Percentiles rank a stretch among this genome's conserved stretches.
Evolutionary conservation across 2,888 invertebrate species (phyloP).

Genomic region (Ethmia dodecea): DNA sequence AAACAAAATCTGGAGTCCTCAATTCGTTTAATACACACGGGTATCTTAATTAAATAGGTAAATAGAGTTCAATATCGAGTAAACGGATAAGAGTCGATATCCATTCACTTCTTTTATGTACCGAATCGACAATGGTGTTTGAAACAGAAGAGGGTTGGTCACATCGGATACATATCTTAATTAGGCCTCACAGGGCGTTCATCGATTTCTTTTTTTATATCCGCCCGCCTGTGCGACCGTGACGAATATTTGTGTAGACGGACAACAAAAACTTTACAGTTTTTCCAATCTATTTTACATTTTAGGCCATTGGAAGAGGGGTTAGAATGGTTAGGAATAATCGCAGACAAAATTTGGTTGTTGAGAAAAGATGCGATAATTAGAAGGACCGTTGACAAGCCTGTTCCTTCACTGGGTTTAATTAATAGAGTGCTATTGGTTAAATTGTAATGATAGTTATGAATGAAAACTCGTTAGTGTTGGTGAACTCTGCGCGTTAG

Average conservation of each 20-base stretch:
- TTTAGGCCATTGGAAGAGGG: constrained; percentile 3
- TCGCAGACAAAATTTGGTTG: constrained; percentile 15
- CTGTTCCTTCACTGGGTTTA: constrained; percentile 21
- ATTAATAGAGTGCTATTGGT: constrained; percentile 25
- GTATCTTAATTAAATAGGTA: constrained; percentile 5
- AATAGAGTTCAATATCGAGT: constrained; percentile 7
- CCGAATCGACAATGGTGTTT: constrained; percentile 53
- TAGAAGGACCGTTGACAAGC: constrained; percentile 45
- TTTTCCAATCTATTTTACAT: background rate
- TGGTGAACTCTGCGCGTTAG: constrained; percentile 1
- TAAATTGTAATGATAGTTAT: constrained; percentile 25
- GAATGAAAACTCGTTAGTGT: constrained; percentile 31
- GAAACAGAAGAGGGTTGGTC: constrained; percentile 59
- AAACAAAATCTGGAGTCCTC: background rate
- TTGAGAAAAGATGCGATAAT: constrained; percentile 37
- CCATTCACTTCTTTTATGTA: constrained; percentile 20
- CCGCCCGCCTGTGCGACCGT: constrained; percentile 46
- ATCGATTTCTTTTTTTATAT: constrained; percentile 48
- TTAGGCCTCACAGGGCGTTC: constrained; percentile 73
- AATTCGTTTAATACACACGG: too few relatives aligned
- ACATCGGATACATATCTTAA: constrained; percentile 74
- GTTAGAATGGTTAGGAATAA: background rate
- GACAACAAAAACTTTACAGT: constrained; percentile 9
- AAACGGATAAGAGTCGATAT: constrained; percentile 4
- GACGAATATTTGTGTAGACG: constrained; percentile 52